Conservation (phyloP, 1,140 invertebrate genomes). For the Papilio polytes region DNA sequence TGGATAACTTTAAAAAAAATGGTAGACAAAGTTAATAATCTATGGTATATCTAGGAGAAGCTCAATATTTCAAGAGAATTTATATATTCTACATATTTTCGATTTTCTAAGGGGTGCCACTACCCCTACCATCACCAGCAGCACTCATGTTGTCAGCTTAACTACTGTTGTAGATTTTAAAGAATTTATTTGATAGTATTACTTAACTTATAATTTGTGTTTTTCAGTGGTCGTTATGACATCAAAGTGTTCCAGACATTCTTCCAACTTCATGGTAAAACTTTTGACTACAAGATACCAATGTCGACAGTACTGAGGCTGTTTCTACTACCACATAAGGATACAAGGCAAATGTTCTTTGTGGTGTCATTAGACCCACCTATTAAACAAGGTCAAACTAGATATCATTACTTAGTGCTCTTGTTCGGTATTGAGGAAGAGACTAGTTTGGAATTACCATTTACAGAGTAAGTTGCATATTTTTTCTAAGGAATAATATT, state of each 20-base stretch:
- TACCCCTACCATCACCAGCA: too few relatives aligned
- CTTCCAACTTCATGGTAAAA: constrained; percentile 99
- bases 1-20: too few relatives aligned
- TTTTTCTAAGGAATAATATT: not conserved
- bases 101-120: too few relatives aligned
- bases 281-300: constrained; percentile 99
- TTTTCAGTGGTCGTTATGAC: constrained; percentile 97
- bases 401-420: constrained; percentile 97
- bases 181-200: too few relatives aligned
- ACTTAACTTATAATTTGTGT: not conserved
- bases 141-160: too few relatives aligned
- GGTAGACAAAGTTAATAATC: too few relatives aligned
- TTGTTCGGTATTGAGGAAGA: constrained; percentile 98
- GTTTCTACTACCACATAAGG: constrained; percentile 98
- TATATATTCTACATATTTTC: too few relatives aligned
- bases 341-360: constrained; percentile 99
- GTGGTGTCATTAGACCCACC: constrained; percentile 99
- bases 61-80: too few relatives aligned
- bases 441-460: constrained; percentile 95
- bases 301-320: constrained; percentile 97
- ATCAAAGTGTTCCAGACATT: constrained; percentile 99
- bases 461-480: constrained; percentile 90
- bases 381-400: constrained; percentile 99
- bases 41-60: too few relatives aligned
- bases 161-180: not conserved